These are phyloP conservation scores for Propithecus coquereli DNA, from an alignment of 2,113 vertebrate genomes.

Conservation along the genomic window DNA sequence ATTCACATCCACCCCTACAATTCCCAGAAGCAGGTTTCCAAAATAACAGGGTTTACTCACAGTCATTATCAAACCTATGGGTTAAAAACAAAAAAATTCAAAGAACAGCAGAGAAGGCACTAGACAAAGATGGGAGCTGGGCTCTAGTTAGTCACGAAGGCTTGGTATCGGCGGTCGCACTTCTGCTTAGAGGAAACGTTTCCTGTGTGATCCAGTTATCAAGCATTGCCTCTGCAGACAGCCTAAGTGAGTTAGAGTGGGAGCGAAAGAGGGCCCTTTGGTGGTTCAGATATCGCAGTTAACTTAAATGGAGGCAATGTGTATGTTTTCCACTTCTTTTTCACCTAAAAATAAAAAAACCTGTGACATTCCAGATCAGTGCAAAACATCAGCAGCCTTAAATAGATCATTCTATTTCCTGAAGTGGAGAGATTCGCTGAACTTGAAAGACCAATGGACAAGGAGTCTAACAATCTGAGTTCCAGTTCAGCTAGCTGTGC, in stretches of 20 bases:
- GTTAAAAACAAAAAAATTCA: background rate
- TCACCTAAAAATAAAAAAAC: background rate
- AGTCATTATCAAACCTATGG: constrained; percentile 96
- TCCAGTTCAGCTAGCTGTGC: background rate
- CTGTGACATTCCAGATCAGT: background rate
- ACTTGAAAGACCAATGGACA: background rate
- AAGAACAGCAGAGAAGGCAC: background rate
- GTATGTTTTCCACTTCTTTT: background rate
- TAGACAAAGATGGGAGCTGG: background rate
- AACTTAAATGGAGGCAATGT: background rate
- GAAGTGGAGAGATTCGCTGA: background rate
- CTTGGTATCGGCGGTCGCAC: rapidly evolving
- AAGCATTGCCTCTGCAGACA: background rate
- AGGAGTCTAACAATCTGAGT: background rate
- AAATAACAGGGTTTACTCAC: constrained; percentile 98
- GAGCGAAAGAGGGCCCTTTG: background rate
- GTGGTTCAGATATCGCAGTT: background rate
- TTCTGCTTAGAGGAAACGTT: background rate
- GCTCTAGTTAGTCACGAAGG: background rate
- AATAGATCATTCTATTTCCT: background rate
- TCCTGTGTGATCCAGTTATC: background rate
- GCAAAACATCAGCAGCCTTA: background rate
- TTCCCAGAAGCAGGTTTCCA: constrained; percentile 96
- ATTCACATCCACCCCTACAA: constrained; percentile 98
- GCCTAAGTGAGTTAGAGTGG: background rate